Base-by-base conservation (phyloP, 2,888 invertebrate genomes). In the Cryptosula pallasiana region DNA sequence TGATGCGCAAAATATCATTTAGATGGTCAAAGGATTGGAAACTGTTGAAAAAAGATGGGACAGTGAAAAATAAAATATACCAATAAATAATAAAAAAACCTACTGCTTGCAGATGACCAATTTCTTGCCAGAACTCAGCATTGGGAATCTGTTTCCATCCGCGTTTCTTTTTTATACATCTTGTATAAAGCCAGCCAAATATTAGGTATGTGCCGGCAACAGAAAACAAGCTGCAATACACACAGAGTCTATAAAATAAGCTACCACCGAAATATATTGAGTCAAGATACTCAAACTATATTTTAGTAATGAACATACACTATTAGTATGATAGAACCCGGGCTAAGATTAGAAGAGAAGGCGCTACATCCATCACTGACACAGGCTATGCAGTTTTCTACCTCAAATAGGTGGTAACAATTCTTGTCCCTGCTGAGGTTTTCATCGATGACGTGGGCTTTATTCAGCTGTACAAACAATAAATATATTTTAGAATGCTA, bases 121-220 rank as follows among this genome's bases (percentile, higher is more conserved):
- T 70, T 23, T 70, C 70, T 70, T 54, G 35, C 70, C 70, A 70
- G 36, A 70, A 70, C 20, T 29, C 27, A 54, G 36, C 36, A 54
- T 70, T 70, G 16, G 70, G 70, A 54, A 70, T 70, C n/a, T 70
- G 70, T 29, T 29, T 54, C 70, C 70, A 70, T 5, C 70, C 70
- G 20, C 45, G 35, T 35, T 23, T 35, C 32, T 36, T 70, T 5
- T 23, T 27, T 25, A 70, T 23, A 32, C 2, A 70, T 9, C 70
- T 35, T 23, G 29, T 35, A 29, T 29, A 35, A 3, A 70, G 23
- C 36, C 36, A 54, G 27, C 70, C 70, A 54, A 36, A 54, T 1
- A 70, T 13, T 2, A 70, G 45, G 70, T 70, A 70, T 3, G 45
- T 23, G 5, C 25, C 58, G 13, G 29, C n/a, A 23, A n/a, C 25